Evolutionary conservation across 30 jellyfish, hydroid and myxozoan species (phyloP).

Genomic region (Aurelia aurita): DNA sequence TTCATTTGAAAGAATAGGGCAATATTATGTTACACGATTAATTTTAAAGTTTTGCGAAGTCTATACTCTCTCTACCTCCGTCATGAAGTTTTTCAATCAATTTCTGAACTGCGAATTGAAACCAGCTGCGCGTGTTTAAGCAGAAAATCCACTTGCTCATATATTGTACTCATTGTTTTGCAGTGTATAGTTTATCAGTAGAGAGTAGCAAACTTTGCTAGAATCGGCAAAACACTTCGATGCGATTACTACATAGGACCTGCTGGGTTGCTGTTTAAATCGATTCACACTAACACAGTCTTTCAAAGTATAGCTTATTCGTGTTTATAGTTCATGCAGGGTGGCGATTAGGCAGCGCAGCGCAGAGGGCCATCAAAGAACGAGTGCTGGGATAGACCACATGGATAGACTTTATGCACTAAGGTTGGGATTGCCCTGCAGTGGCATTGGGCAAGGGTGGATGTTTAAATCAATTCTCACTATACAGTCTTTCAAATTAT

Average conservation of each 20-base stretch:
- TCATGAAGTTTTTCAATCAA: conserved; percentile 29
- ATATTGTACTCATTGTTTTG: conserved; percentile 35
- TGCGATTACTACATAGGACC: conserved; percentile 16
- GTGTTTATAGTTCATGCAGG: background rate
- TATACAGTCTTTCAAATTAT: too few species aligned
- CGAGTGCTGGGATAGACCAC: too few species aligned
- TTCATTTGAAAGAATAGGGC: too few species aligned
- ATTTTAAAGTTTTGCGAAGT: too few species aligned
- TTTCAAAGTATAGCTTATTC: too few species aligned
- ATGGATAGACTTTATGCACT: too few species aligned
- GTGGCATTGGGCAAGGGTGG: too few species aligned
- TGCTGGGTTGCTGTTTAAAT: background rate
- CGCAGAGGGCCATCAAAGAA: too few species aligned
- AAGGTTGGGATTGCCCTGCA: too few species aligned
- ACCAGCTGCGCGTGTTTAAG: conserved; percentile 44
- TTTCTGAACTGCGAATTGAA: conserved; percentile 13
- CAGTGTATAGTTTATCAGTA: conserved; percentile 20
- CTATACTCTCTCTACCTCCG: conserved; percentile 10
- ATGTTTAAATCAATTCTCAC: too few species aligned
- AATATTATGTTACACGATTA: too few species aligned
- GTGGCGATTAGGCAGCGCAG: too few species aligned
- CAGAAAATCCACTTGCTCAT: conserved; percentile 42
- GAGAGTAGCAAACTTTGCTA: conserved; percentile 28
- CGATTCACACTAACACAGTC: background rate
- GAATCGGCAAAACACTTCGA: conserved; percentile 2